Base-by-base conservation (phyloP, 2,888 invertebrate species). In the Eupeodes latifasciatus region DNA sequence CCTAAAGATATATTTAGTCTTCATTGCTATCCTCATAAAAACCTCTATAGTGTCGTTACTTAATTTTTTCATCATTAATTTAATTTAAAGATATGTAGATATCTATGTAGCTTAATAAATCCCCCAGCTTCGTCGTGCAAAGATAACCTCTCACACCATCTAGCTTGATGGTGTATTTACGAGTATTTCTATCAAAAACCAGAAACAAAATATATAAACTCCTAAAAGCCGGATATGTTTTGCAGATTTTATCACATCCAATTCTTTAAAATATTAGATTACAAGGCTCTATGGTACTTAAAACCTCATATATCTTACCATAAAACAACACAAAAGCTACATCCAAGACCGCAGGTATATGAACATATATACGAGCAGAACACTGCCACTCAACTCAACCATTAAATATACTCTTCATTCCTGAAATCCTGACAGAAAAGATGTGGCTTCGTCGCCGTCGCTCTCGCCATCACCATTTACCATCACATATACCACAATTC, bases 291-390 rank as follows among this genome's bases (percentile, higher is more conserved):
- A 57, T 74, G 74, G 59, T 75, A 64, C 86, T 75, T 75, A 79
- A 79, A 87, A 75, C 64, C 53, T 59, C 71, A 64, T 75, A 83
- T 66, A 55, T 66, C 47, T 75, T 83, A 12, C 55, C 57, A 69
- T 82, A 64, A 79, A 86, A 81, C 69, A 82, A 83, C 83, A 86
- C 71, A 49, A 59, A 67, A 40, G 6, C 40, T 40, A 40, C 40
- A 40, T 40, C 76, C 61, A 19, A 61, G 36, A 72, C 53, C 67
- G 77, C 67, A 69, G 47, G 47, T 44, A 49, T 16, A 34, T 40
- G 19, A 40, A 40, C 40, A 40, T 9, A 40, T 9, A 40, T 40
- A 40, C 40, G 9, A 7, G 4, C 40, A 40, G 5, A 40, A 40
- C 40, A 5, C 40, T 6, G 40, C 40, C 27, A 44, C 59, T 51